Evolutionary conservation across 2,797 vertebrate species (phyloP), one percentile per base, ranked within the genome.

Genomic region (Sparus aurata): DNA sequence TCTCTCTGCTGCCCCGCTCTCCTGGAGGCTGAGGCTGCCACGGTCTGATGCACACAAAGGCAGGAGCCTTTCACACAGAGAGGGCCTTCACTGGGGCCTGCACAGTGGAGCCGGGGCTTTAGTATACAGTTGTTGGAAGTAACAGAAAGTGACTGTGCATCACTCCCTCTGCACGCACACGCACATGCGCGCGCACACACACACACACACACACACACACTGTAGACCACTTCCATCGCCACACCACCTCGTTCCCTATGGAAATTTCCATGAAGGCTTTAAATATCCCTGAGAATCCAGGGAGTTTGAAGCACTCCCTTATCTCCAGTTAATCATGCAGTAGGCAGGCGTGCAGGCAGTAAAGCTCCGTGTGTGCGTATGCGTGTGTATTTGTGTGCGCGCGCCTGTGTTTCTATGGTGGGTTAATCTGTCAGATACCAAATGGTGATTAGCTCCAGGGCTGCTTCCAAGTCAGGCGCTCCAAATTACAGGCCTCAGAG

Each of bases 281-380:
- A 94, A 94, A 94, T 94, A 94, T 93, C 92, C 85, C 75, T 80
- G 88, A 91, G 89, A 95, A 93, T 91, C 91, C 83, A 60, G 84
- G 89, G 90, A 90, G 93, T 94, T 89, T 92, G 85, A 92, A 93
- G 87, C 65, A 25, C 80, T 93, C 91, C 93, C 93, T 93, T 94
- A 93, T 94, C 93, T 93, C 91, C 87, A 87, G 90, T 92, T 93
- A 93, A 94, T 95, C 94, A 94, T 93, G 92, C 87, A 90, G 89
- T 86, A 92, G 91, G 87, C 87, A 92, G 85, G 77, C 64, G 86
- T 79, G 79, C 84, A 87, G 83, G 80, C 84, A 87, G 80, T 74
- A 77, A 72, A 61, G 83, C 78, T 68, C 22, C 30, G 47, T 77
- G 66, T 30, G 30, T 30, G 30, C 30, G 30, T 50, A 27, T 52